These are phyloP conservation scores for Campylomormyrus numenius DNA, from an alignment of 2,113 vertebrate species.

Conservation along the genomic window DNA sequence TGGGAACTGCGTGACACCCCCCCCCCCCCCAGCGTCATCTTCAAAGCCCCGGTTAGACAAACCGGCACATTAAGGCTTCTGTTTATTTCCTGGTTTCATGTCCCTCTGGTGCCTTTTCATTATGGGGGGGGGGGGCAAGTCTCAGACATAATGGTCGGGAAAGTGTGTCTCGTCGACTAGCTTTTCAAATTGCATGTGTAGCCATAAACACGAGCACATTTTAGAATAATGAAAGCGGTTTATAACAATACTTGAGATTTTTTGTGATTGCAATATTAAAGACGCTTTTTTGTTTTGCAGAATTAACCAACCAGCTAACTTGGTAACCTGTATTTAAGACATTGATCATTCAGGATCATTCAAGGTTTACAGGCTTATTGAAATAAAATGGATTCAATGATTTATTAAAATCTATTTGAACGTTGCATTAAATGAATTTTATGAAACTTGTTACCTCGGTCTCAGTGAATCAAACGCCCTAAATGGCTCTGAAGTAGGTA, in stretches of 20 bases:
- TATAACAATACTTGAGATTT: neutral
- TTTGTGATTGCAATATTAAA: neutral
- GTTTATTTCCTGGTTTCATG: conserved; percentile 17
- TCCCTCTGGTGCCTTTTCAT: conserved; percentile 9
- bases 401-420: neutral
- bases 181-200: neutral
- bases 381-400: neutral
- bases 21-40: conserved; percentile 19
- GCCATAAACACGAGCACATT: neutral
- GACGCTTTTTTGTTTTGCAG: neutral
- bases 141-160: neutral
- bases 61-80: neutral
- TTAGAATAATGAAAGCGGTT: neutral
- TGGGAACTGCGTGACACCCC: neutral
- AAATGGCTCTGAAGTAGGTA: neutral
- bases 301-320: neutral
- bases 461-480: neutral
- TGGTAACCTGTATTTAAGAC: neutral
- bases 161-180: neutral
- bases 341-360: neutral
- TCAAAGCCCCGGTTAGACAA: conserved; percentile 21
- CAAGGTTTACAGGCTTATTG: neutral
- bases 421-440: neutral
- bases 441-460: neutral
- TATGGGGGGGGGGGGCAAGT: neutral